Evolutionary conservation across 2,888 invertebrate genomes (phyloP), one percentile per base, ranked within the genome.

Genomic region (Epistrophe grossulariae): DNA sequence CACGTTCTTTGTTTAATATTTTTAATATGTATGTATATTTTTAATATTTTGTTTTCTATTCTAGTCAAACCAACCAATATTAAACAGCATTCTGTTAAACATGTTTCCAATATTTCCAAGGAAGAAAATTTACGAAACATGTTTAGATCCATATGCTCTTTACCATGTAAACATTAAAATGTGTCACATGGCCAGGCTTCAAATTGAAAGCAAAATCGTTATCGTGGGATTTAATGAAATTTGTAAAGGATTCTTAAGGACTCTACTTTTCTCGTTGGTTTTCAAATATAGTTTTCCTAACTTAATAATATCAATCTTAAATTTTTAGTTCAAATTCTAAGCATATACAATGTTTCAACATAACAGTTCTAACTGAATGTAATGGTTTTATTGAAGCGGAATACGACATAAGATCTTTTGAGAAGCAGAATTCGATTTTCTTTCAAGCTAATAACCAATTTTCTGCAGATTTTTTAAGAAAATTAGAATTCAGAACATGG

Each of bases 221-320:
- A 88, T 92, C 5, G 60, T 91, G 6, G 92, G 92, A 0, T 91
- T 91, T 40, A 90, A 89, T 8, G 89, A 90, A 68, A 83, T 89
- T 4, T 89, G 90, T 52, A 90, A 90, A 8, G 90, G 91, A 0
- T 90, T 91, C 17, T 45, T 92, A 6, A 89, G 91, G 1, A 78
- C 89, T 8, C 79, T 91, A 79, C 76, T 91, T 4, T 92, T 91
- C 40, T 87, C 87, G 87, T 87, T 71, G 50, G 70, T 59, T 17
- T 66, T 31, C 24, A 28, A 45, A 28, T 9, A 35, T 3, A 45
- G 0, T 24, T n/a, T 66, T 48, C 4, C 8, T 11, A 10, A 4
- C 0, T 11, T 17, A 10, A 31, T 10, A 15, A 31, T 13, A 43
- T n/a, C 24, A 38, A 28, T 15, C 10, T 57, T 50, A 11, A 19